Conservation (phyloP, 2,888 invertebrate genomes). For the Pachydiplax longipennis region DNA sequence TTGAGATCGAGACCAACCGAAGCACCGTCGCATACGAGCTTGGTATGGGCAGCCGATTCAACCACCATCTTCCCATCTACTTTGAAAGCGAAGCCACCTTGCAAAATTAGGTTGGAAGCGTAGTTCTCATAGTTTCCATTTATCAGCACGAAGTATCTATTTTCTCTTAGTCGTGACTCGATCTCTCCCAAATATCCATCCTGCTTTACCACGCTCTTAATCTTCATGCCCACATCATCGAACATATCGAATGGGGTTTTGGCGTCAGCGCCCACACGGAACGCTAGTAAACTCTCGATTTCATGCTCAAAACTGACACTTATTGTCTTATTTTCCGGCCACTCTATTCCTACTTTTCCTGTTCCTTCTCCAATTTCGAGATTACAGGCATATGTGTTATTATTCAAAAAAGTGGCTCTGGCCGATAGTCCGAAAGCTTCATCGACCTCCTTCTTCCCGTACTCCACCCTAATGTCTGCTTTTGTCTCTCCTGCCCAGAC, state of each 20-base stretch:
- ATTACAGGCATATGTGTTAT: not conserved
- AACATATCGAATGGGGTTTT: not conserved
- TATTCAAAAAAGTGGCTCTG: not conserved
- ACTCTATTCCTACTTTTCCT: not conserved
- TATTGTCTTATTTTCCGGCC: not conserved
- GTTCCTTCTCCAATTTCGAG: not conserved
- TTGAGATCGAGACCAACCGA: not conserved
- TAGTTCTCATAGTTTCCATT: not conserved
- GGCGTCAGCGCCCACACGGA: not conserved
- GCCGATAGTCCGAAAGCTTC: not conserved
- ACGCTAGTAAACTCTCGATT: not conserved
- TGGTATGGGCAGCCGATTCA: not conserved
- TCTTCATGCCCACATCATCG: not conserved
- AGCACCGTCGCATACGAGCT: not conserved
- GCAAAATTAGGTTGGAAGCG: not conserved
- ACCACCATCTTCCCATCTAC: not conserved
- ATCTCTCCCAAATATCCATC: not conserved
- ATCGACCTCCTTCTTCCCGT: not conserved
- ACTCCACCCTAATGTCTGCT: not conserved
- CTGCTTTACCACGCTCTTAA: not conserved
- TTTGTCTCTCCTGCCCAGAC: conserved; percentile 12
- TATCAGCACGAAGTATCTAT: not conserved
- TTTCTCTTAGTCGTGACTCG: not conserved
- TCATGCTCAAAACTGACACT: not conserved
- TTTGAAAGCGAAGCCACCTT: not conserved